Percentiles rank a stretch among this genome's conserved stretches.
Evolutionary conservation across 2,113 vertebrate genomes (phyloP).

Genomic region (Piaya cayana): DNA sequence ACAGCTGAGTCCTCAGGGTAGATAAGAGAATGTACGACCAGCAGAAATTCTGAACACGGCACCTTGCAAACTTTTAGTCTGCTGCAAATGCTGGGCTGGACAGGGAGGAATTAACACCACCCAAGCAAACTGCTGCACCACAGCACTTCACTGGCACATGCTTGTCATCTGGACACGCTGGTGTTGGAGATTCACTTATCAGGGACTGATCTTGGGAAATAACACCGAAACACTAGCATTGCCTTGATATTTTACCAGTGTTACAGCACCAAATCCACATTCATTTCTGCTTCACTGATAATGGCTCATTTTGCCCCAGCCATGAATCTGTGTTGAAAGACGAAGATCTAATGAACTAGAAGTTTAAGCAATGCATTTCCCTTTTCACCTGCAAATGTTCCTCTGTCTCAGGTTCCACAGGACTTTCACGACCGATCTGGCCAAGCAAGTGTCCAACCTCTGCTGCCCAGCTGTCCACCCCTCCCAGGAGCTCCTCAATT

Average conservation of each 20-base stretch:
- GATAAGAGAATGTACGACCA: not conserved
- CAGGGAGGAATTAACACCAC: not conserved
- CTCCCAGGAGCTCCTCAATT: conserved; percentile 40
- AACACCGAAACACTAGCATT: not conserved
- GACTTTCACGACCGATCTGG: not conserved
- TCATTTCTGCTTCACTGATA: not conserved
- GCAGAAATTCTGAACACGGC: not conserved
- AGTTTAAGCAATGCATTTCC: not conserved
- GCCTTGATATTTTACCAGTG: not conserved
- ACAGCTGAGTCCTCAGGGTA: not conserved
- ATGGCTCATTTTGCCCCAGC: not conserved
- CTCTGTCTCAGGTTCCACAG: not conserved
- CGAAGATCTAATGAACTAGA: not conserved
- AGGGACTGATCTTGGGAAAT: not conserved
- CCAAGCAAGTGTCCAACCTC: conserved; percentile 8
- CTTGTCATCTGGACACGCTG: not conserved
- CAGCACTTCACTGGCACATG: not conserved
- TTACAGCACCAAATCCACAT: not conserved
- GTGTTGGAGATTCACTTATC: not conserved
- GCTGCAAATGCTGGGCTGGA: not conserved
- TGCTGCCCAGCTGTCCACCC: conserved; percentile 59
- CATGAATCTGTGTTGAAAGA: not conserved
- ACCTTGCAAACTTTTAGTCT: not conserved
- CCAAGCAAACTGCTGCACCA: not conserved
- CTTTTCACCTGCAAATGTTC: conserved; percentile 68